Evolutionary conservation across 2,113 vertebrate species (phyloP).

Genomic region (Rutilus rutilus): DNA sequence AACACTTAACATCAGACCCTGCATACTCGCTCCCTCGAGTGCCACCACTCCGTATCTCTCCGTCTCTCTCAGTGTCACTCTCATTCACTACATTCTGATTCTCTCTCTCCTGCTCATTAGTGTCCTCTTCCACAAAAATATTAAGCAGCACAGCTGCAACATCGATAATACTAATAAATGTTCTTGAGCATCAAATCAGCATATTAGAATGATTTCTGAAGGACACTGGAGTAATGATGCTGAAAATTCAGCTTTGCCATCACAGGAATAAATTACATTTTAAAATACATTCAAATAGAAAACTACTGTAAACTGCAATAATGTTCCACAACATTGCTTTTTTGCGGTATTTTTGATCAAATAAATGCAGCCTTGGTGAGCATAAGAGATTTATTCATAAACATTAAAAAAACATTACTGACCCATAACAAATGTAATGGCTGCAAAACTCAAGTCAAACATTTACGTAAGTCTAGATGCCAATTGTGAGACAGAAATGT

Average conservation of each 20-base stretch:
- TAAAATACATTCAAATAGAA: not conserved
- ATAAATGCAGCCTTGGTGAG: not conserved
- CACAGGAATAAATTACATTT: not conserved
- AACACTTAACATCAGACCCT: conserved; percentile 65
- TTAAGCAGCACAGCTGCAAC: not conserved
- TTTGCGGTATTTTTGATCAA: not conserved
- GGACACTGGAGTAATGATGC: not conserved
- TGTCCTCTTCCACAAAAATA: not conserved
- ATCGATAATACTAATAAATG: no score
- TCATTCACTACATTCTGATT: conserved; percentile 45
- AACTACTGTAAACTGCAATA: not conserved
- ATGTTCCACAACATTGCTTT: not conserved
- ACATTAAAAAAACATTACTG: not conserved
- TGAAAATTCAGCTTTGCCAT: not conserved
- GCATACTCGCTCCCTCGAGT: conserved; percentile 48
- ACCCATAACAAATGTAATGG: not conserved
- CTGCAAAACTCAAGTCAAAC: not conserved
- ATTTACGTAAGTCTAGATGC: not conserved
- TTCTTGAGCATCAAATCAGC: no score
- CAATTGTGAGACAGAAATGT: not conserved
- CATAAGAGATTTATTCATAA: not conserved
- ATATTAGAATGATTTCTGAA: no score
- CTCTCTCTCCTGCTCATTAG: conserved; percentile 54
- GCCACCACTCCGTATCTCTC: conserved; percentile 36
- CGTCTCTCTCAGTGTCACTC: conserved; percentile 35